Percentiles rank a stretch among this genome's conserved stretches.
These are phyloP conservation scores for Mesocricetus auratus DNA, from an alignment of 2,113 vertebrate species.

Conservation along the genomic window DNA sequence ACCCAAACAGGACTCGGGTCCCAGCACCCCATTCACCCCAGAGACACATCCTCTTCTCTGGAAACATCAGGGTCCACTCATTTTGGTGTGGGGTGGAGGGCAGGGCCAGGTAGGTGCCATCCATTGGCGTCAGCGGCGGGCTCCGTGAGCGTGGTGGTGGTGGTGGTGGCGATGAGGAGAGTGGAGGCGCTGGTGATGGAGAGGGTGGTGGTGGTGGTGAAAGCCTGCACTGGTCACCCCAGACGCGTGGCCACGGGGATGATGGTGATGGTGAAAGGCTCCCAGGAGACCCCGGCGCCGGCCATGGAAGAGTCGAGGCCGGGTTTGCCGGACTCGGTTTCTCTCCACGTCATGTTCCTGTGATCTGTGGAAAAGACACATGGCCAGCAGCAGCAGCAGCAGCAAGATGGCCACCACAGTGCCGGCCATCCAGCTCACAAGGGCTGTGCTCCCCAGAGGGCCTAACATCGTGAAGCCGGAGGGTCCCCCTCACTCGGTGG, in stretches of 20 bases:
- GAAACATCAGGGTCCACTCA: background rate
- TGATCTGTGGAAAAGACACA: slow-evolving; percentile 53
- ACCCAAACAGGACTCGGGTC: background rate
- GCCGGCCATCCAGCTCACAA: slow-evolving; percentile 16
- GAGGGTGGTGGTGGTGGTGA: slow-evolving; percentile 21
- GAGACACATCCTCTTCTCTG: background rate
- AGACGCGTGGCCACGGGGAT: background rate
- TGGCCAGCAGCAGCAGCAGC: slow-evolving; percentile 67
- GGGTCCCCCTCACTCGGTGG: background rate
- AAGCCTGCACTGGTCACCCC: background rate
- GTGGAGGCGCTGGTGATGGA: background rate
- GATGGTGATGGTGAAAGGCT: background rate
- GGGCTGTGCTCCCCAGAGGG: slow-evolving; percentile 42
- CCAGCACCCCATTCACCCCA: background rate
- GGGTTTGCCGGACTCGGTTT: slow-evolving; percentile 16
- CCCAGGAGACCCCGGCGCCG: background rate
- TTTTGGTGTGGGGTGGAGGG: background rate
- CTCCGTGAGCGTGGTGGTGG: background rate
- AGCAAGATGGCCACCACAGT: background rate
- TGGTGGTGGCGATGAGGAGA: background rate
- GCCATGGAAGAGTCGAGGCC: slow-evolving; percentile 42
- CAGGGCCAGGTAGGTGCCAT: background rate
- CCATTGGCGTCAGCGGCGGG: background rate
- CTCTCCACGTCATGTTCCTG: slow-evolving; percentile 54
- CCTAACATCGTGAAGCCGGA: slow-evolving; percentile 43